These are phyloP conservation scores for Escarpia spicata DNA, from an alignment of 2,888 invertebrate species.

Conservation along the genomic window DNA sequence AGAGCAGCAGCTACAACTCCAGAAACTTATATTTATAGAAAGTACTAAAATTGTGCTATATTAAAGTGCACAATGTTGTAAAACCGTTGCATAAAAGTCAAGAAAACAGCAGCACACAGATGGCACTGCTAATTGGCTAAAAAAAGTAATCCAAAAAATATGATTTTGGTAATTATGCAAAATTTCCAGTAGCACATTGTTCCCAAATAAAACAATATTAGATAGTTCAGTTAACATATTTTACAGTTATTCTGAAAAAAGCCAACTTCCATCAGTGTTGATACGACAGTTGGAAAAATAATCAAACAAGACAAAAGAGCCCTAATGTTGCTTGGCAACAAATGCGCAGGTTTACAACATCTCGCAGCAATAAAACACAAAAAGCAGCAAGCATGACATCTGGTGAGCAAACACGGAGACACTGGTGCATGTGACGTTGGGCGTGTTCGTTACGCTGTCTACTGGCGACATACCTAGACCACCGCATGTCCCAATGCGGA, in stretches of 20 bases:
- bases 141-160: too few species aligned
- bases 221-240: too few species aligned
- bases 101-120: background rate
- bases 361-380: background rate
- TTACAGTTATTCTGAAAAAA: too few species aligned
- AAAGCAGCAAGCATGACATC: constrained; percentile 13
- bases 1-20: background rate
- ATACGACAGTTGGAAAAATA: background rate
- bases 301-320: background rate
- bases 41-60: background rate
- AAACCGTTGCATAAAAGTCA: background rate
- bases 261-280: background rate
- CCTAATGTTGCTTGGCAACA: background rate
- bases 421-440: background rate
- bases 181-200: too few species aligned
- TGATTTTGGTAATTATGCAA: too few species aligned
- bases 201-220: too few species aligned
- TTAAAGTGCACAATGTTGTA: background rate
- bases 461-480: constrained; percentile 78
- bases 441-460: background rate
- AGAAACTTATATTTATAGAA: background rate
- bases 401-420: background rate
- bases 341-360: background rate
- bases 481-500: constrained; percentile 93
- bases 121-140: too few species aligned